Conservation (phyloP, 2,113 vertebrate genomes). For the Campylomormyrus tamandua region DNA sequence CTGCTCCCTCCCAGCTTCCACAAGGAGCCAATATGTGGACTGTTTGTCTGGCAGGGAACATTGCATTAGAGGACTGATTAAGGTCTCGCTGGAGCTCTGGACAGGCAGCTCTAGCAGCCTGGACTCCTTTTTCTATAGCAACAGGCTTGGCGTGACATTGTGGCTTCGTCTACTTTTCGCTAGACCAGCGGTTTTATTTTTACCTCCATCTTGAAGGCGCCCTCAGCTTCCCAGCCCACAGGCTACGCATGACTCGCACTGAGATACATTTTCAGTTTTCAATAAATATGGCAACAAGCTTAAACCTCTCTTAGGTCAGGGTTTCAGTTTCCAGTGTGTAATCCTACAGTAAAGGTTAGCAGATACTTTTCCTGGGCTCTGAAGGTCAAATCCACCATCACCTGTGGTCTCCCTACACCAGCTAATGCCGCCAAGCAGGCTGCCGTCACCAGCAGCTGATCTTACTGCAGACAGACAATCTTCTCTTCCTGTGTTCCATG, state of each 20-base stretch:
- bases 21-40: no score
- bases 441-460: background rate
- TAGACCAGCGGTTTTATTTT: background rate
- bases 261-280: background rate
- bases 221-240: background rate
- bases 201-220: background rate
- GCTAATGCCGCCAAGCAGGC: background rate
- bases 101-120: background rate
- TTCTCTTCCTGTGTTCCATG: background rate
- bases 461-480: background rate
- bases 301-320: background rate
- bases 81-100: background rate
- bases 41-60: background rate
- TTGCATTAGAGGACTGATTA: background rate
- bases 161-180: background rate
- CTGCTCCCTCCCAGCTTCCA: background rate
- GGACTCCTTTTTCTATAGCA: background rate
- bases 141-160: background rate
- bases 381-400: background rate
- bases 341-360: background rate
- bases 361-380: background rate
- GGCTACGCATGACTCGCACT: background rate
- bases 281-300: background rate
- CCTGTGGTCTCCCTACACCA: background rate
- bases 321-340: background rate